A percentile compares a stretch with the other conserved stretches of the same genome.
These are phyloP conservation scores for Neotragus pygmaeus DNA, from an alignment of 2,113 vertebrate species.

Conservation along the genomic window DNA sequence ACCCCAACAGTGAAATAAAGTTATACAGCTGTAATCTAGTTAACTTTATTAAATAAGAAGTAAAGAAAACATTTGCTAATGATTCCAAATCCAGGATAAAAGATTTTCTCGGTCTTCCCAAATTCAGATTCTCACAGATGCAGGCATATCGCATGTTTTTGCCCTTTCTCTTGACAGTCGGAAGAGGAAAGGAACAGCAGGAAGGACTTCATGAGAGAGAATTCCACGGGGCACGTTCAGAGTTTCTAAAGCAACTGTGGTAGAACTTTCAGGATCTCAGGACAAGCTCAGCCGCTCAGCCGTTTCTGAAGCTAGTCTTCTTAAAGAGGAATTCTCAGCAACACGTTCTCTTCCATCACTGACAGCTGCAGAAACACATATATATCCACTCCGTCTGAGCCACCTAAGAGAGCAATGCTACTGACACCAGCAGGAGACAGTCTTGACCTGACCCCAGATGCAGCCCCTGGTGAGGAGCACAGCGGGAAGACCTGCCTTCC, in stretches of 20 bases:
- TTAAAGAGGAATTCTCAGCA: neutral
- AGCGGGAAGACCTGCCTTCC: neutral
- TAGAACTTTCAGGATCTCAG: neutral
- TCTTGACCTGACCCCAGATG: neutral
- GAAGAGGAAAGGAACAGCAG: neutral
- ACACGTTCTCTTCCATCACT: neutral
- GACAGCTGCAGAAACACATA: neutral
- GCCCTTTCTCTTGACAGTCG: neutral
- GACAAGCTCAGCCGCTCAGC: neutral
- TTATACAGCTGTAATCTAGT: neutral
- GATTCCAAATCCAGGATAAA: neutral
- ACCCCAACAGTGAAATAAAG: neutral
- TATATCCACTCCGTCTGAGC: neutral
- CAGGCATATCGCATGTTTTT: neutral
- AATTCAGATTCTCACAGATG: neutral
- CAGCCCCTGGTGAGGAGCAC: neutral
- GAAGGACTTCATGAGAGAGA: neutral
- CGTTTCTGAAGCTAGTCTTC: neutral
- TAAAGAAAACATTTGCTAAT: neutral
- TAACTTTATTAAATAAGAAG: neutral
- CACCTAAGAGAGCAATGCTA: neutral
- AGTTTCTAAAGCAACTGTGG: neutral
- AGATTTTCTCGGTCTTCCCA: neutral
- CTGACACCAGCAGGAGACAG: neutral
- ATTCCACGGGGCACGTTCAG: neutral